A percentile compares a stretch with the other conserved stretches of the same genome.
Conservation (phyloP, 2,888 invertebrate species). For the Netelia melanura region DNA sequence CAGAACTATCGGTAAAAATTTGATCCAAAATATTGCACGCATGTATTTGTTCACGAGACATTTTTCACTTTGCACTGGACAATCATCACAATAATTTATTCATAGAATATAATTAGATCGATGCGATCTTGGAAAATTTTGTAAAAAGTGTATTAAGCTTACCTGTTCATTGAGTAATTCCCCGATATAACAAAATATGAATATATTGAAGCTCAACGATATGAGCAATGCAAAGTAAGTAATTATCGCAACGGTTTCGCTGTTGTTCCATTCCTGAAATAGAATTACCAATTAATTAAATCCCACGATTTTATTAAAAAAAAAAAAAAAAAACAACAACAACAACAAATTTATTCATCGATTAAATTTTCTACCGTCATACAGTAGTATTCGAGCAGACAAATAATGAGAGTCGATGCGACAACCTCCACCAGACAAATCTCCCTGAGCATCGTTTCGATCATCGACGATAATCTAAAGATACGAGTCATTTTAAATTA, state of each 20-base stretch:
- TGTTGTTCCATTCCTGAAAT: constrained; percentile 59
- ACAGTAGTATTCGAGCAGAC: constrained; percentile 78
- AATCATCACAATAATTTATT: neutral
- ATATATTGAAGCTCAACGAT: constrained; percentile 67
- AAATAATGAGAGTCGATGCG: constrained; percentile 78
- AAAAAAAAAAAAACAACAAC: neutral
- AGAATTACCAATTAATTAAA: too few relatives aligned
- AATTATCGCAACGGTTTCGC: constrained; percentile 47
- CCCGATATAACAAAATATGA: constrained; percentile 68
- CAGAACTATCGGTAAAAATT: too few relatives aligned
- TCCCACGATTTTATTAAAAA: neutral
- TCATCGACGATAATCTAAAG: constrained; percentile 74
- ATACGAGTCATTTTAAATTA: too few relatives aligned
- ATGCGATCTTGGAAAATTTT: neutral
- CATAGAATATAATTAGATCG: neutral
- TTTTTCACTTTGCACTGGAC: neutral
- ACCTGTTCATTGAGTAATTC: constrained; percentile 65
- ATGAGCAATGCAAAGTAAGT: constrained; percentile 57
- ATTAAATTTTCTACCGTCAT: constrained; percentile 74
- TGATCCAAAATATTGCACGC: too few relatives aligned
- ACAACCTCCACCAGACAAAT: constrained; percentile 79
- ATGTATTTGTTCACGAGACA: too few relatives aligned
- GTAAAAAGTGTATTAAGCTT: neutral
- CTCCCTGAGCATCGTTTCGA: constrained; percentile 76
- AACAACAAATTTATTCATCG: neutral